A percentile compares a stretch with the other conserved stretches of the same genome.
phyloP scores from a whole-genome alignment of 1,140 invertebrate species.

The Brachionus rubens region DNA sequence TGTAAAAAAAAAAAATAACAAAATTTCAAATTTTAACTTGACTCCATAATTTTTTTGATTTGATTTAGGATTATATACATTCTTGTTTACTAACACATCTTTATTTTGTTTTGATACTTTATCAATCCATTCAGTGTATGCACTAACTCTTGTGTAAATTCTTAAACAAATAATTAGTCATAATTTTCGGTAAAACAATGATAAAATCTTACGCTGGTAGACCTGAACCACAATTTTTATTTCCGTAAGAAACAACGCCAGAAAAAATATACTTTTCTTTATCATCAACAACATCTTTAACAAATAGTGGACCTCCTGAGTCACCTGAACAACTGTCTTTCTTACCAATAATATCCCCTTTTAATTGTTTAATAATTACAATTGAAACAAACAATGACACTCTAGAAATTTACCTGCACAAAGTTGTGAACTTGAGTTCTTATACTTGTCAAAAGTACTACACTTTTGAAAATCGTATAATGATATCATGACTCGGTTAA shows the following conservation, averaged over 20 bases:
- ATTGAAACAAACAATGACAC: too few relatives aligned
- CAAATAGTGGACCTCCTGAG: not conserved
- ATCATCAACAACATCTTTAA: not conserved
- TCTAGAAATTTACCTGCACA: conserved; percentile 11
- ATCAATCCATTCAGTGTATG: conserved; percentile 24
- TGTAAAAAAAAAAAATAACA: too few relatives aligned
- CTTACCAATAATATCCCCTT: not conserved
- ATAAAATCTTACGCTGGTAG: not conserved
- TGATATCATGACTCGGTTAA: not conserved
- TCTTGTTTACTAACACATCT: too few relatives aligned
- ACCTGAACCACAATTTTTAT: not conserved
- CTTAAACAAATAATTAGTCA: not conserved
- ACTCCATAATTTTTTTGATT: too few relatives aligned
- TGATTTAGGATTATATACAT: too few relatives aligned
- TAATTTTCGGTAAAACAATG: too few relatives aligned
- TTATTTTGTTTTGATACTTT: not conserved
- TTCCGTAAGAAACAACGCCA: not conserved
- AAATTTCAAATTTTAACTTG: too few relatives aligned
- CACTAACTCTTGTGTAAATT: conserved; percentile 16
- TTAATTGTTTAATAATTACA: too few relatives aligned
- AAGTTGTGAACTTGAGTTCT: not conserved
- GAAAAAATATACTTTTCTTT: not conserved
- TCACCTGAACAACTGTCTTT: conserved; percentile 10
- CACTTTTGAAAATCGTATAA: not conserved
- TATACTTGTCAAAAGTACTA: not conserved